These are phyloP conservation scores for Hyaena hyaena DNA, from an alignment of 2,113 vertebrate species.

Conservation along the genomic window DNA sequence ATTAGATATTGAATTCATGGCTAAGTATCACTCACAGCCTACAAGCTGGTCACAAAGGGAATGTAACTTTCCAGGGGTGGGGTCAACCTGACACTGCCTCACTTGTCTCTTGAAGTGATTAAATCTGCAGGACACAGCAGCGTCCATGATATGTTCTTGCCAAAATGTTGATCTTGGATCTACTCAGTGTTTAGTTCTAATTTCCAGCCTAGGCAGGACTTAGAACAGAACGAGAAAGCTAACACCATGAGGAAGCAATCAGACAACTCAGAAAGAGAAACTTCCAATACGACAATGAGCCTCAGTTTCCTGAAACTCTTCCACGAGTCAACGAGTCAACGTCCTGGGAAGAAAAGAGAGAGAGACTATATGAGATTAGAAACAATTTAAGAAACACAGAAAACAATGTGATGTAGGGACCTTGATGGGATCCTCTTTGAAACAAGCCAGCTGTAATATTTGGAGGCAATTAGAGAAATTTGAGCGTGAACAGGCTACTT, in stretches of 20 bases:
- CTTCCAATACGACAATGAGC: not conserved
- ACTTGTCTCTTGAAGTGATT: not conserved
- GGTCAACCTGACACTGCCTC: not conserved
- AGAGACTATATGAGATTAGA: not conserved
- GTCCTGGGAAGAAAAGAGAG: not conserved
- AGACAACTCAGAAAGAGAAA: not conserved
- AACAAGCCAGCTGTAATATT: not conserved
- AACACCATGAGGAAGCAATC: not conserved
- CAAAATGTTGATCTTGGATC: not conserved
- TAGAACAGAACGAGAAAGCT: not conserved
- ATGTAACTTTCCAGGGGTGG: not conserved
- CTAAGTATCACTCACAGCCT: not conserved
- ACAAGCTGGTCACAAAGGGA: not conserved
- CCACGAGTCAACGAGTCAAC: not conserved
- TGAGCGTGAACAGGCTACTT: not conserved
- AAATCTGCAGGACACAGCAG: not conserved
- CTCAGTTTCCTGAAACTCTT: not conserved
- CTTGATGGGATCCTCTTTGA: not conserved
- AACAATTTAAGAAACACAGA: not conserved
- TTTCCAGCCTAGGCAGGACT: not conserved
- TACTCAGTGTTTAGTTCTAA: conserved; percentile 9
- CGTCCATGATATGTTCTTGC: not conserved
- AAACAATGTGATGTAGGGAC: not conserved
- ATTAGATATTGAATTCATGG: not conserved
- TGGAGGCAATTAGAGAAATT: not conserved